phyloP scores from a whole-genome alignment of 1,140 invertebrate species.

The Bombus affinis region DNA sequence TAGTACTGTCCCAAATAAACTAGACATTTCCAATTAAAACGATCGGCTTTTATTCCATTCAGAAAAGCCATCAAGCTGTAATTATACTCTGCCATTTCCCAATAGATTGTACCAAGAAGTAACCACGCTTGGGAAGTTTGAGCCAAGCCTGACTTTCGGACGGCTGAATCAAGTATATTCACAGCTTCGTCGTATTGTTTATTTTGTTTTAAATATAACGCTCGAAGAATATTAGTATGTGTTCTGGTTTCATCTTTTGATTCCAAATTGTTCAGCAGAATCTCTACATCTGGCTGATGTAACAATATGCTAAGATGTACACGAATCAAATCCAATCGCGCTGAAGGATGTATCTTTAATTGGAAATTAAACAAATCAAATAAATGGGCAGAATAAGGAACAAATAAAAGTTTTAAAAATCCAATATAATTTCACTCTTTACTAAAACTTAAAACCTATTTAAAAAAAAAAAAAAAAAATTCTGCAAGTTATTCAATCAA shows the following conservation, averaged over 20 bases:
- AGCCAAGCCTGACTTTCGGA: slow-evolving; percentile 64
- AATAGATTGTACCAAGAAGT: slow-evolving; percentile 87
- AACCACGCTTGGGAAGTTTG: slow-evolving; percentile 84
- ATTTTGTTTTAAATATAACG: slow-evolving; percentile 78
- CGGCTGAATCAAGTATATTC: slow-evolving; percentile 79
- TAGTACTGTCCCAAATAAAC: slow-evolving; percentile 91
- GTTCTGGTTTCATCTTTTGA: slow-evolving; percentile 66
- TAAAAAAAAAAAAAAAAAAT: too few relatives aligned
- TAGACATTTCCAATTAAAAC: slow-evolving; percentile 88
- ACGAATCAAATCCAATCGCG: slow-evolving; percentile 61
- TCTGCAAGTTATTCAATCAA: too few relatives aligned
- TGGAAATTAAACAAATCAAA: slow-evolving; percentile 18
- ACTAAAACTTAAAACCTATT: too few relatives aligned
- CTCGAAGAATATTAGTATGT: slow-evolving; percentile 71
- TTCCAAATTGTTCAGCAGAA: slow-evolving; percentile 73
- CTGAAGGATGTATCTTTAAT: slow-evolving; percentile 62
- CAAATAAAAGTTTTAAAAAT: slow-evolving; percentile 16
- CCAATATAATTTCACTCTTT: not conserved
- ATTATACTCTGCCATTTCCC: slow-evolving; percentile 84
- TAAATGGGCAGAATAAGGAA: not conserved
- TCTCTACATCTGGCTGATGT: slow-evolving; percentile 64
- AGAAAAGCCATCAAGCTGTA: slow-evolving; percentile 86
- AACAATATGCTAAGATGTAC: slow-evolving; percentile 75
- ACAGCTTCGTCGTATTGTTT: slow-evolving; percentile 83
- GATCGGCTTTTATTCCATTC: slow-evolving; percentile 89